Conservation (phyloP, 1,140 invertebrate genomes). For the Plectus sambesii region DNA sequence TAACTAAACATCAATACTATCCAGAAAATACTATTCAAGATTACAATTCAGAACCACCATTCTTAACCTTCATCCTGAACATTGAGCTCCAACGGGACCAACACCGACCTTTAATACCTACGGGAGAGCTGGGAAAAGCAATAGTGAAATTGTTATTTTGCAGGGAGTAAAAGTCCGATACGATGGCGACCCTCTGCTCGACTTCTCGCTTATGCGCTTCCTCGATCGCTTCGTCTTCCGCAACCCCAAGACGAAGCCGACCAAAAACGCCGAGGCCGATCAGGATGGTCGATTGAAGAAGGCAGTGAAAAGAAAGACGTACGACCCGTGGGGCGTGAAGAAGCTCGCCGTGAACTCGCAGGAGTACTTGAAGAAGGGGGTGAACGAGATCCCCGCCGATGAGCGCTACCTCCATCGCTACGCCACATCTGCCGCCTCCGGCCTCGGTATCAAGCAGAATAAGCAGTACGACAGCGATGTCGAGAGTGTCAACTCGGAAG, state of each 20-base stretch:
- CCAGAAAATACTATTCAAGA: no score
- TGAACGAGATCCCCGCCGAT: conserved; percentile 63
- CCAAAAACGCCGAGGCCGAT: conserved; percentile 35
- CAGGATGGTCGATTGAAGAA: conserved; percentile 9
- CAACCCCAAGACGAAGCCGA: conserved; percentile 71
- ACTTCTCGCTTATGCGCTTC: conserved; percentile 77
- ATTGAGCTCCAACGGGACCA: no score
- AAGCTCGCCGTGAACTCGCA: conserved; percentile 28
- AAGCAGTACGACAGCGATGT: conserved; percentile 57
- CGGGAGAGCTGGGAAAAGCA: no score
- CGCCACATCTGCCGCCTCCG: conserved; percentile 47
- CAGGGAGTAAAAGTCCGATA: conserved; percentile 59
- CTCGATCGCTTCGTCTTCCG: conserved; percentile 87
- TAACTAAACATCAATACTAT: no score
- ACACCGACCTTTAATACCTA: no score
- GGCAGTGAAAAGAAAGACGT: conserved; percentile 18
- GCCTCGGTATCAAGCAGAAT: conserved; percentile 23
- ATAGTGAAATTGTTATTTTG: no score
- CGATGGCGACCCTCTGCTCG: conserved; percentile 76
- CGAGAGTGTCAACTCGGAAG: conserved; percentile 72
- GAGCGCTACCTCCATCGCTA: conserved; percentile 62
- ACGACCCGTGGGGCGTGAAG: conserved; percentile 14
- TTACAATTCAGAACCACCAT: no score
- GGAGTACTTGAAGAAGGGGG: conserved; percentile 59
- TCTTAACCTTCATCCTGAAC: no score